These are phyloP conservation scores for Drosophila kurseongensis DNA, from an alignment of 1,140 invertebrate genomes.

Conservation along the genomic window DNA sequence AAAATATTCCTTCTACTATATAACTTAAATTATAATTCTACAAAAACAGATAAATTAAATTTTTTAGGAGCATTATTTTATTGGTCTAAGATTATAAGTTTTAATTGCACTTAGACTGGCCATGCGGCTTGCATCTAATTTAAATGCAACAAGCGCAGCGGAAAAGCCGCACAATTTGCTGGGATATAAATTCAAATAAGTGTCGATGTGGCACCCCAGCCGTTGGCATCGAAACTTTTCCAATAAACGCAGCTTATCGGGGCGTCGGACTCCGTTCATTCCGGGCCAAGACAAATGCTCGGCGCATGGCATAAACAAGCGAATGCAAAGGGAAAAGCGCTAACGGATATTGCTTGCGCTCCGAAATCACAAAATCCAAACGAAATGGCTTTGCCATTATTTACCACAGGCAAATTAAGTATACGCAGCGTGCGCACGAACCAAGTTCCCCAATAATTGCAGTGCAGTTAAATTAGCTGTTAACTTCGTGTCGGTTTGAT, in stretches of 20 bases:
- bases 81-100: not conserved
- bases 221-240: slow-evolving; percentile 63
- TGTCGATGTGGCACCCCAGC: slow-evolving; percentile 13
- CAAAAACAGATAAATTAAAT: too few species aligned
- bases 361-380: slow-evolving; percentile 21
- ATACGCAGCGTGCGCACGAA: slow-evolving; percentile 54
- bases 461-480: slow-evolving; percentile 20
- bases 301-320: slow-evolving; percentile 59
- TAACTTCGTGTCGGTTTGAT: slow-evolving; percentile 18
- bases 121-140: slow-evolving; percentile 29
- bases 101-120: slow-evolving; percentile 8
- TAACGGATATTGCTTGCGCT: slow-evolving; percentile 68
- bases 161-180: slow-evolving; percentile 31
- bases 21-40: too few species aligned
- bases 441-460: slow-evolving; percentile 23
- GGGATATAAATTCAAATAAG: slow-evolving; percentile 75
- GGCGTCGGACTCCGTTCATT: slow-evolving; percentile 16
- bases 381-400: slow-evolving; percentile 43
- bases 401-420: slow-evolving; percentile 63
- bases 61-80: not conserved
- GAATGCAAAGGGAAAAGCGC: slow-evolving; percentile 29
- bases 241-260: slow-evolving; percentile 73
- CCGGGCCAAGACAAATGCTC: slow-evolving; percentile 54
- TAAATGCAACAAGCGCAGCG: slow-evolving; percentile 42
- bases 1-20: too few species aligned